phyloP scores from a whole-genome alignment of 2,113 vertebrate species.

The Pterocles burchelli region DNA sequence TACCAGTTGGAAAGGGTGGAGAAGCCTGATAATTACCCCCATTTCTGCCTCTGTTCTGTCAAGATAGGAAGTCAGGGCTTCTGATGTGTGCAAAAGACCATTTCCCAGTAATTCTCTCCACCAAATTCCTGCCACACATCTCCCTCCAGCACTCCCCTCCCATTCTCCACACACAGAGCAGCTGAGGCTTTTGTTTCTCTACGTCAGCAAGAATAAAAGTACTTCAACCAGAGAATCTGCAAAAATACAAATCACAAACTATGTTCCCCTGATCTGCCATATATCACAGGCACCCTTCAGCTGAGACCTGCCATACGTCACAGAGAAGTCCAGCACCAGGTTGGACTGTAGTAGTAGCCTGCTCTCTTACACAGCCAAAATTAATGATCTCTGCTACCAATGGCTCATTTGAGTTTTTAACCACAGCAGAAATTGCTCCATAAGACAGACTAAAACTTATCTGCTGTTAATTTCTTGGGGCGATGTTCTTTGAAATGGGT shows the following conservation, averaged over 20 bases:
- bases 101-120: not conserved
- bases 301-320: not conserved
- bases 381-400: not conserved
- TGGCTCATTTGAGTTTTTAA: not conserved
- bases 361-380: not conserved
- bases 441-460: not conserved
- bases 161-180: not conserved
- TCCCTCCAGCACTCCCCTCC: not conserved
- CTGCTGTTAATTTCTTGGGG: not conserved
- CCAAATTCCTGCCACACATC: not conserved
- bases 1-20: not conserved
- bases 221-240: not conserved
- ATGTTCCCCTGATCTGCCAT: not conserved
- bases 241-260: not conserved
- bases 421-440: not conserved
- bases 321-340: not conserved
- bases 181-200: not conserved
- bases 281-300: not conserved
- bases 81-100: not conserved
- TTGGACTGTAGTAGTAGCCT: not conserved
- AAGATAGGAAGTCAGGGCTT: not conserved
- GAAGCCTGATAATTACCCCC: not conserved
- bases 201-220: not conserved
- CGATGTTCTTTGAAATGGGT: not conserved
- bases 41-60: not conserved